phyloP scores from a whole-genome alignment of 2,888 invertebrate genomes.

The Mermis nigrescens region DNA sequence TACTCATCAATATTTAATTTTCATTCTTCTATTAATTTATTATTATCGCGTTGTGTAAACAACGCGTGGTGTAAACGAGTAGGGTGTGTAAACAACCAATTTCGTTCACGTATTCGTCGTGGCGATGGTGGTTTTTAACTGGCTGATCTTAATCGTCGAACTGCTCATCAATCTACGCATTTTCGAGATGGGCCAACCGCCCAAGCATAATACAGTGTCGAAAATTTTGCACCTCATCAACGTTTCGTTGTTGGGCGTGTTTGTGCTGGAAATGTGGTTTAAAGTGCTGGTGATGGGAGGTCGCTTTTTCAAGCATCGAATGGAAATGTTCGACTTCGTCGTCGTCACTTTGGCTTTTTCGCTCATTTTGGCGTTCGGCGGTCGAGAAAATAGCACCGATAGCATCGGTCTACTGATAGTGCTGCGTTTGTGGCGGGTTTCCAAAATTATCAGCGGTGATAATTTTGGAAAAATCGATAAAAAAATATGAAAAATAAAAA shows the following conservation, averaged over 20 bases:
- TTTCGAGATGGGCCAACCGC: conserved; percentile 19
- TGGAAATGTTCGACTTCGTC: conserved; percentile 36
- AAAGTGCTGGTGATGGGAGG: conserved; percentile 32
- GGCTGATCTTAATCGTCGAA: conserved; percentile 34
- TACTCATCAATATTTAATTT: too few relatives aligned
- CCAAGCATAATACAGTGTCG: conserved; percentile 8
- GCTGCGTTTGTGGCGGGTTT: conserved; percentile 36
- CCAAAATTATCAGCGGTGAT: conserved; percentile 36
- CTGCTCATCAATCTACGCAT: conserved; percentile 34
- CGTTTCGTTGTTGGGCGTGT: conserved; percentile 32
- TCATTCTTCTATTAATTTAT: too few relatives aligned
- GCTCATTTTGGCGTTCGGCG: conserved; percentile 31
- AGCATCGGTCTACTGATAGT: conserved; percentile 30
- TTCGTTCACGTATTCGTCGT: conserved; percentile 30
- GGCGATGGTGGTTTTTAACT: conserved; percentile 33
- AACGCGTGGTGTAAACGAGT: too few relatives aligned
- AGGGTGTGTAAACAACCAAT: too few relatives aligned
- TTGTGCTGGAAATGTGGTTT: conserved; percentile 32
- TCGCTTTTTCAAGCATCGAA: conserved; percentile 33
- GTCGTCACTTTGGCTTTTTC: conserved; percentile 34
- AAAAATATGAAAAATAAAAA: too few relatives aligned
- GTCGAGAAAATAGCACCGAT: conserved; percentile 26
- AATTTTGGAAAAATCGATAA: too few relatives aligned
- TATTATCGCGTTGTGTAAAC: too few relatives aligned
- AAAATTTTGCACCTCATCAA: conserved; percentile 32